Evolutionary conservation across 2,797 vertebrate genomes (phyloP), one percentile per base, ranked within the genome.

Genomic region (Rhinogobio ventralis): DNA sequence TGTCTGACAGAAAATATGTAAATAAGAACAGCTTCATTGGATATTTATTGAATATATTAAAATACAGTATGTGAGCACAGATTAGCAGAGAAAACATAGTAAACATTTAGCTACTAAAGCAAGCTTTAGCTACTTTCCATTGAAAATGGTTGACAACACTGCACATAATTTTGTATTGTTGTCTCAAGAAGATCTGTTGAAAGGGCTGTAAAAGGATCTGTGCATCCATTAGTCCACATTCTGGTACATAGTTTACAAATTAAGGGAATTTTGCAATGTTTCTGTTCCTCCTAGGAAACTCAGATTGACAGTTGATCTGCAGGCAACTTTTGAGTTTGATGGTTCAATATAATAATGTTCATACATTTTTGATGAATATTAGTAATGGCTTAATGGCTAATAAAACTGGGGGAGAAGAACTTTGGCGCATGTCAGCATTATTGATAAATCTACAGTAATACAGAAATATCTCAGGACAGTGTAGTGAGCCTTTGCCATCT

Each of bases 351-450:
- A 39, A 77, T 25, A 60, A 36, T 5, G 23, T 42, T 42, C 7
- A 42, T 42, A 2, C 1, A 57, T 60, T 25, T 71, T 77, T 76
- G 2, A 36, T 25, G 2, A 42, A 19, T 19, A 17, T 15, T 42
- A 46, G n/a, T 49, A 5, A 33, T 73, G 53, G 19, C 11, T 39
- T 39, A 49, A 49, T 20, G 5, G n/a, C 39, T 55, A 76, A 17
- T 28, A 30, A 66, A 11, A 87, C 72, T 45, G 68, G 20, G 53
- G 28, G 49, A 71, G 78, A 17, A 68, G 53, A 81, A 49, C 36
- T 76, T n/a, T 1, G 28, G 60, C 14, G 2, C 15, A 45, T 55
- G 28, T 82, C 36, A 75, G 36, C 74, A 25, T 57, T 66, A 33
- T 42, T 53, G 4, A 8, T 69, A 6, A 49, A 76, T 7, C 5